Evolutionary conservation across 1,140 invertebrate genomes (phyloP).

Genomic region (Drosophila chauvacae): DNA sequence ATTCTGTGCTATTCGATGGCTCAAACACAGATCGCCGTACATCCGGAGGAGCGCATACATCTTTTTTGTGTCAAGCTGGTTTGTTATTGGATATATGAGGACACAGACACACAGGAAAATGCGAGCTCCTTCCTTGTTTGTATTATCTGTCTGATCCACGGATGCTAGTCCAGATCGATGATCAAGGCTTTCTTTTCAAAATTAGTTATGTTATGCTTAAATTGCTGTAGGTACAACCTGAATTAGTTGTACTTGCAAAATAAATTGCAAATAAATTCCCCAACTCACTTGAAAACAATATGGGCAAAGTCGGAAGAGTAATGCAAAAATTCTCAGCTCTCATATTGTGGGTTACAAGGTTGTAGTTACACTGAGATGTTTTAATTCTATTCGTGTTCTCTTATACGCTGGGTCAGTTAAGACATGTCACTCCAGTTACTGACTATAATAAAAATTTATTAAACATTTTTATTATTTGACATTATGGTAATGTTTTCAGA

Average conservation of each 20-base stretch:
- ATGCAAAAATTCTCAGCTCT: too few relatives aligned
- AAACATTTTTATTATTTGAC: not conserved
- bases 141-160: slow-evolving; percentile 11
- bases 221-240: not conserved
- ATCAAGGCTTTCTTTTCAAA: not conserved
- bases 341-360: not conserved
- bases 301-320: not conserved
- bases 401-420: not conserved
- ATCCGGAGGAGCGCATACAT: not conserved
- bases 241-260: not conserved
- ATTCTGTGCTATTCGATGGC: not conserved
- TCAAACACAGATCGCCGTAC: not conserved
- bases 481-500: too few relatives aligned
- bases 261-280: not conserved
- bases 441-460: too few relatives aligned
- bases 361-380: not conserved
- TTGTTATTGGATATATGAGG: too few relatives aligned
- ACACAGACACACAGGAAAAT: not conserved
- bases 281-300: not conserved
- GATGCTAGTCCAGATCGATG: slow-evolving; percentile 2
- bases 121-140: not conserved
- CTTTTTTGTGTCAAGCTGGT: not conserved
- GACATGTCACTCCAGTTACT: not conserved
- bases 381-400: not conserved
- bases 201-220: not conserved